A percentile compares a stretch with the other conserved stretches of the same genome.
These are phyloP conservation scores for Cactoblastis cactorum DNA, from an alignment of 2,888 invertebrate species.

Conservation along the genomic window DNA sequence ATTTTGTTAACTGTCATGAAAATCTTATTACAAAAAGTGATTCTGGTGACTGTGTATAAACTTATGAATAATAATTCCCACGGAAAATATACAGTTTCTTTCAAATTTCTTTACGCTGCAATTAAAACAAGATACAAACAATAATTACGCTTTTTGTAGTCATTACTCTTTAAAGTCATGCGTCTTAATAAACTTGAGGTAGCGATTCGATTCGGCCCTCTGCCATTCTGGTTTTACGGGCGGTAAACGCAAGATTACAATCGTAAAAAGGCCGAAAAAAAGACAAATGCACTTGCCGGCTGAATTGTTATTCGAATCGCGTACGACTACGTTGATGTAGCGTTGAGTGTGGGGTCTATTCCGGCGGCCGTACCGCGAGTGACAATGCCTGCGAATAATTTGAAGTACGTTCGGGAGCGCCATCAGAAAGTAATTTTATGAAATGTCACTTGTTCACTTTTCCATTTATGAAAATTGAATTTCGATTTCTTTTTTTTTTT, in stretches of 20 bases:
- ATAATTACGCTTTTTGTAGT: conserved; percentile 12
- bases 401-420: conserved; percentile 1
- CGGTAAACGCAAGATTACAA: conserved; percentile 59
- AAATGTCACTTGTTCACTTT: background rate
- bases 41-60: background rate
- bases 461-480: background rate
- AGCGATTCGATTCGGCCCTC: conserved; percentile 49
- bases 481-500: too few relatives aligned
- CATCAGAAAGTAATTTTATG: background rate
- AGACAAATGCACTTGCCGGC: conserved; percentile 44
- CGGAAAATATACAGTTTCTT: background rate
- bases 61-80: background rate
- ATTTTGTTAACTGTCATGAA: background rate
- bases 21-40: background rate
- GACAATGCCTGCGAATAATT: conserved; percentile 24
- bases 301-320: conserved; percentile 53
- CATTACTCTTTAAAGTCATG: conserved; percentile 18
- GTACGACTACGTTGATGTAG: conserved; percentile 30
- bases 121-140: background rate
- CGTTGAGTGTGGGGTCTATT: conserved; percentile 44
- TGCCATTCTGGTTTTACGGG: conserved; percentile 50
- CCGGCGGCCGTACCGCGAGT: conserved; percentile 35
- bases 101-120: background rate
- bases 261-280: conserved; percentile 55
- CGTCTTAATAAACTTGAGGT: conserved; percentile 35